phyloP scores from a whole-genome alignment of 1,140 invertebrate species.

The Meloidogyne exigua region DNA sequence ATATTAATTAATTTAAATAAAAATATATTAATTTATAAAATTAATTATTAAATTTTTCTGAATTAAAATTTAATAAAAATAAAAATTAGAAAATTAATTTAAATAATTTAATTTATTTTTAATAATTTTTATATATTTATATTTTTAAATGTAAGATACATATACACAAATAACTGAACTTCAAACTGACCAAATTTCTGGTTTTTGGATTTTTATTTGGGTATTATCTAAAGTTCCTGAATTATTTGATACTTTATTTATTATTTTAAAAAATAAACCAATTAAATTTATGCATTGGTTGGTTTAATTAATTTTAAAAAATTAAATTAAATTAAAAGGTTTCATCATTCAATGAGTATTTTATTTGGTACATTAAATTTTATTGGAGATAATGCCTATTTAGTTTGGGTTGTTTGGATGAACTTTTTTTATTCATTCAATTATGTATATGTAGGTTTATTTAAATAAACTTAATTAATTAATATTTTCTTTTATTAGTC shows the following conservation, averaged over 20 bases:
- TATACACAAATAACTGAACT: slow-evolving; percentile 28
- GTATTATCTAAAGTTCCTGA: slow-evolving; percentile 36
- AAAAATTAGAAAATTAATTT: too few relatives aligned
- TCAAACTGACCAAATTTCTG: slow-evolving; percentile 22
- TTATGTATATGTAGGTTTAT: slow-evolving; percentile 53
- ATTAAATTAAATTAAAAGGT: slow-evolving; percentile 62
- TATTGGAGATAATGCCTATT: slow-evolving; percentile 64
- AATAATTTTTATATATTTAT: too few relatives aligned
- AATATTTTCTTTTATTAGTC: too few relatives aligned
- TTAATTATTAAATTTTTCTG: too few relatives aligned
- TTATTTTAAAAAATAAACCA: slow-evolving; percentile 84
- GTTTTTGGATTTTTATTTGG: slow-evolving; percentile 36
- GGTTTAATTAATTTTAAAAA: not conserved
- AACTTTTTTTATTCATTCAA: slow-evolving; percentile 67
- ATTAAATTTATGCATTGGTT: slow-evolving; percentile 21
- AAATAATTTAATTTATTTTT: too few relatives aligned
- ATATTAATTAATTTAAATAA: too few relatives aligned
- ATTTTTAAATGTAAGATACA: not conserved
- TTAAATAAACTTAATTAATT: too few relatives aligned
- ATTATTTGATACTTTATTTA: slow-evolving; percentile 36
- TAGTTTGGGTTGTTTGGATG: slow-evolving; percentile 68
- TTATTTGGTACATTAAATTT: slow-evolving; percentile 68
- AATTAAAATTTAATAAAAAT: too few relatives aligned
- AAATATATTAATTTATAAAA: too few relatives aligned
- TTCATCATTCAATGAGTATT: slow-evolving; percentile 67